Base-by-base conservation (phyloP, 2,797 vertebrate genomes). In the Poeciliopsis paucimaculata region DNA sequence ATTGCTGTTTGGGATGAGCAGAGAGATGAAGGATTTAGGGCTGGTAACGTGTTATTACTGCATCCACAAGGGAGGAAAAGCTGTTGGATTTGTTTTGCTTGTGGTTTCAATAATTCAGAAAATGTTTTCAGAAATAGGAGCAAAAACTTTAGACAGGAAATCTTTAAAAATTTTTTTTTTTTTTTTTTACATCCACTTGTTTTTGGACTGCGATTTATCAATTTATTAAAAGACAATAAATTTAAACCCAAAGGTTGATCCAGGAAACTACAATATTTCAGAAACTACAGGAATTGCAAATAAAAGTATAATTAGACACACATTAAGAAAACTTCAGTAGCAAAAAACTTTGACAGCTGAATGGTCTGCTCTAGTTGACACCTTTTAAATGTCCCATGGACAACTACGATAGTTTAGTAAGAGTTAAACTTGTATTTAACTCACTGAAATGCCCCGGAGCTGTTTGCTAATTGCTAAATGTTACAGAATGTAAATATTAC, bases 1-100 rank as follows among this genome's bases (percentile, higher is more conserved):
- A 89, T 91, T 81, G 75, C 71, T 87, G 79, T 91, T 89, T 85
- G 73, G 71, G 79, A 66, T 18, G 4, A 76, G 41, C 45, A 66
- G 43, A 43, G 60, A 83, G 82, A 72, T 77, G 73, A 87, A 62
- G 70, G 81, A 53, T 76, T 5, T 15, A 36, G 16, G 66, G 23
- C 36, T 0, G 1, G 34, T 4, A 83, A 82, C 84, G 1, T 86
- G 39, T 80, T 15, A 77, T 89, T 55, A 87, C 85, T 75, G 75
- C 49, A 41, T 26, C 77, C 28, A 36, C 15, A 20, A 0, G 57
- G 39, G 77, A 79, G 78, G 77, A 72, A 72, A 34, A 13, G 36
- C 55, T 20, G 20, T 79, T 43, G 77, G 64, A 84, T 53, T 80
- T 23, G n/a, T 26, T 62, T 45, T 45, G 28, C 20, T 77, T 74